Evolutionary conservation across 1,140 invertebrate species (phyloP).

Genomic region (Drosophila neocordata): DNA sequence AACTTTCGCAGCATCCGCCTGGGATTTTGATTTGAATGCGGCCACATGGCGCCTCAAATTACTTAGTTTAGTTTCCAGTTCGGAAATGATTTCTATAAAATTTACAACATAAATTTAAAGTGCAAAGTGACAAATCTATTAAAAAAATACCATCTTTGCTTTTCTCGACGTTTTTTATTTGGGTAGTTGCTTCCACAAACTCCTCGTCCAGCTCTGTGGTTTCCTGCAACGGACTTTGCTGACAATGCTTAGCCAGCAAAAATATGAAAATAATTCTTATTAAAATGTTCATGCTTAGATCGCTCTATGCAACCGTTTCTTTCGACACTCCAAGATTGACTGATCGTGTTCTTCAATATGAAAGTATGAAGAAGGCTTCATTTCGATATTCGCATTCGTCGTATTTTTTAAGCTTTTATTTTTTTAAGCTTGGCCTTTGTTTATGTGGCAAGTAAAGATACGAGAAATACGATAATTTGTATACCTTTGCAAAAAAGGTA

Average conservation of each 20-base stretch:
- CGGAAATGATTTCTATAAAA: not conserved
- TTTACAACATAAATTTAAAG: not conserved
- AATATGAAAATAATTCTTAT: not conserved
- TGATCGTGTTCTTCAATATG: not conserved
- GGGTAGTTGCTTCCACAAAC: not conserved
- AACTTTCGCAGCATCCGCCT: constrained; percentile 5
- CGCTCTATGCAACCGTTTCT: not conserved
- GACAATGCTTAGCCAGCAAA: not conserved
- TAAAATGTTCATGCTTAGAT: not conserved
- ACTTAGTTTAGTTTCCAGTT: not conserved
- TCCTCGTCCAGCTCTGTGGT: not conserved
- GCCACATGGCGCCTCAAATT: constrained; percentile 12
- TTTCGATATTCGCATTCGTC: no score
- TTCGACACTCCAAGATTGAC: not conserved
- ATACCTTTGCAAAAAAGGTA: no score
- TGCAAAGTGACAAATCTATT: not conserved
- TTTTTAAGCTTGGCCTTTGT: no score
- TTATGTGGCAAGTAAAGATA: no score
- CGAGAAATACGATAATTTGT: no score
- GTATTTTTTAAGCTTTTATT: no score
- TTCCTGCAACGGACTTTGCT: not conserved
- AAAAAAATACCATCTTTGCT: not conserved
- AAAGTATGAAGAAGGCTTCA: not conserved
- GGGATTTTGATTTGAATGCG: constrained; percentile 7
- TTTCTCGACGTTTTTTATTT: not conserved